Conservation (phyloP, 2,113 vertebrate species). For the Quiscalus mexicanus region DNA sequence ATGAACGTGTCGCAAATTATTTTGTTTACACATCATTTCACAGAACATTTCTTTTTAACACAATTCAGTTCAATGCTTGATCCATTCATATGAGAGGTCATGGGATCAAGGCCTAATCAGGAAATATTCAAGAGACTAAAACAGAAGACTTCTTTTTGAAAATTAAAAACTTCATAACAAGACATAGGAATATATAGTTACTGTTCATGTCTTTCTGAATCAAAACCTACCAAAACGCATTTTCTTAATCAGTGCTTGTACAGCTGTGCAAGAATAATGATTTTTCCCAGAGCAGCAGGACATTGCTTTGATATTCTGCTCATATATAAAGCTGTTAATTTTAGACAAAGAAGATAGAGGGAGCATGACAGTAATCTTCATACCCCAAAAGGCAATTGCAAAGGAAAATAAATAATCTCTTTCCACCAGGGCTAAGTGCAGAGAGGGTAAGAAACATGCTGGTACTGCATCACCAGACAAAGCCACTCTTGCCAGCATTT, state of each 20-base stretch:
- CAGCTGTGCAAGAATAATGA: neutral
- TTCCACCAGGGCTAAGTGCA: neutral
- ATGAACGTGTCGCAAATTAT: neutral
- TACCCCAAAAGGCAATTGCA: neutral
- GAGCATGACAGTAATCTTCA: neutral
- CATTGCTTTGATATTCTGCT: neutral
- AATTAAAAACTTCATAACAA: neutral
- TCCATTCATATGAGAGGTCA: neutral
- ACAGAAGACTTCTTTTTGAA: neutral
- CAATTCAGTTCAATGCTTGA: neutral
- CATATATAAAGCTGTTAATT: neutral
- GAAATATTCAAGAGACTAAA: neutral
- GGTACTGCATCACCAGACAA: neutral
- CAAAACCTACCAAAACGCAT: neutral
- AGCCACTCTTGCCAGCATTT: rapidly evolving
- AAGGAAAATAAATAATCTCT: neutral
- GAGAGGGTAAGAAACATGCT: neutral
- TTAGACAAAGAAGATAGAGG: neutral
- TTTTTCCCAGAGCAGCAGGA: neutral
- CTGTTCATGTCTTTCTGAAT: neutral
- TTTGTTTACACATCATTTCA: neutral
- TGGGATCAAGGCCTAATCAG: neutral
- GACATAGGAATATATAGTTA: neutral
- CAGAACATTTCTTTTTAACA: neutral
- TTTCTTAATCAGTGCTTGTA: neutral